Base-by-base conservation (phyloP, 2,113 vertebrate species). In the Hypomesus transpacificus region DNA sequence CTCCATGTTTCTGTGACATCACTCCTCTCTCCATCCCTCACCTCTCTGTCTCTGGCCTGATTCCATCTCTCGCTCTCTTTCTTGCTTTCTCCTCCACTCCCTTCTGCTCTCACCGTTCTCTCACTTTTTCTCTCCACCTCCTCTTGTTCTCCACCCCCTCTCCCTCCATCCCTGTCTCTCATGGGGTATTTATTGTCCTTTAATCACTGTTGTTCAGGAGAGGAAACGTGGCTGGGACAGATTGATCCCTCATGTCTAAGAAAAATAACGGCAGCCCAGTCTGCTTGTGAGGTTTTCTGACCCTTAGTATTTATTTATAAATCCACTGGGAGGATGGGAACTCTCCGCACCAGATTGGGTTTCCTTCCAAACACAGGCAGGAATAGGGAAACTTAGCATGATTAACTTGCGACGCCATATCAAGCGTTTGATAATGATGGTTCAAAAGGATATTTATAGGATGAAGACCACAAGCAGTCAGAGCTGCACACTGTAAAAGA, bases 171-270 rank as follows among this genome's bases (percentile, higher is more conserved):
- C 6, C 6, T 46, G 39, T 46, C 39, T 46, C 31, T 83, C 64
- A 83, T 74, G 70, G 63, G 56, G 22, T 52, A 24, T 53, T 75
- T 63, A 75, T 51, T 69, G 69, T 72, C 58, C n/a, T 83, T 76
- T 80, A 84, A 83, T 84, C 73, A 68, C 71, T 75, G 78, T 78
- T 81, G 81, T 84, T 80, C 87, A 57, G 67, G 66, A 59, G 3
- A 14, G 66, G 58, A 75, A 62, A 80, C 28, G 68, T 69, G 64
- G 50, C 39, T 59, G 57, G 62, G 70, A 62, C 3, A 17, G 17
- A 62, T 24, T 18, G 24, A 24, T 61, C 9, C 21, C 24, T 62
- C 60, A 17, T 46, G 6, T 6, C 6, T 39, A 39, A 39, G 39
- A 46, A 2, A 46, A 46, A 46, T 13, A 46, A 46, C 13, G 39